Base-by-base conservation (phyloP, 2,113 vertebrate genomes). In the Gobio gobio region DNA sequence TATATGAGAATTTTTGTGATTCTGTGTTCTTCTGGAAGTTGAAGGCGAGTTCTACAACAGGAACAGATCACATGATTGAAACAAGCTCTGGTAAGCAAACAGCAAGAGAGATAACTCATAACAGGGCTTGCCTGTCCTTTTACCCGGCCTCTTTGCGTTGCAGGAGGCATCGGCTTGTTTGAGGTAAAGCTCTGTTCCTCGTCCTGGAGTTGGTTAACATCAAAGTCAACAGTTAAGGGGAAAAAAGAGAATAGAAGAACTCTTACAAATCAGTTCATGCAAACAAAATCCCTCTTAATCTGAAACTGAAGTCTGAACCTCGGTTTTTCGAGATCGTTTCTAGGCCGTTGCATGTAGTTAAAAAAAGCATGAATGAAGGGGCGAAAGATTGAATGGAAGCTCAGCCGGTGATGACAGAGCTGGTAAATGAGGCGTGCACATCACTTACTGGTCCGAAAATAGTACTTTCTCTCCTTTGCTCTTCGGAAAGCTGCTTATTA, bases 281-380 rank as follows among this genome's bases (percentile, higher is more conserved):
- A 26, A 18, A 24, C 58, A 78, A 13, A 73, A 47, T 63, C 54
- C 29, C 68, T 82, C 63, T 36, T 81, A 26, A 68, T 56, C 18
- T 66, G 56, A 29, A 45, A 75, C 29, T 56, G 54, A 56, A 75
- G 77, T 26, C 70, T 47, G 22, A 78, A 72, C n/a, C n/a, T 58
- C 7, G 29, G 79, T 79, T 83, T 84, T 51, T 76, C 33, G 54
- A 51, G 40, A 78, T 63, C 79, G 45, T 54, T 59, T 63, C n/a
- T 68, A 51, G 82, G 70, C 51, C 77, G 20, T 56, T 77, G 22
- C 72, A 83, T 10, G 4, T 40, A 83, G 80, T 64, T 90, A 91
- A 88, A 85, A 90, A 87, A 85, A 89, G 87, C 89, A 90, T 86
- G 88, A 90, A 91, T 89, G 75, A 82, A 90, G 85, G 87, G 80